Base-by-base conservation (phyloP, 2,113 vertebrate genomes). In the Petroica traversi region DNA sequence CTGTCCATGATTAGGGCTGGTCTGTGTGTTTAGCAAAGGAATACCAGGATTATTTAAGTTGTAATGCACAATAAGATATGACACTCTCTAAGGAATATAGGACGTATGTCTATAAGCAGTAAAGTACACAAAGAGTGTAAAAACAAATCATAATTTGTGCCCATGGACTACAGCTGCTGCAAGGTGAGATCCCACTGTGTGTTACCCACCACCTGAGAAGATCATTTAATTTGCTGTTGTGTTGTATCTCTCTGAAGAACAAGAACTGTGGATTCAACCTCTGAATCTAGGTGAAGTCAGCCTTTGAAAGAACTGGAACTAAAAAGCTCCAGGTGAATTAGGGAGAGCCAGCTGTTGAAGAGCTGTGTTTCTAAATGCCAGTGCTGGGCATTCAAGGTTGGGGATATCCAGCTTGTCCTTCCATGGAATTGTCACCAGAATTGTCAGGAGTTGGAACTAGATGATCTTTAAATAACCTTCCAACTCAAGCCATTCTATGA, bases 21-120 rank as follows among this genome's bases (percentile, higher is more conserved):
- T 8, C 26, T 19, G 8, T 38, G 29, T 48, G 25, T 45, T 82
- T 55, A 63, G 14, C 24, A 28, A 57, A 83, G 28, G 4, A 83
- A 33, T 36, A 68, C 36, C 2, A 12, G 2, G 14, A 19, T 55
- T 68, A 40, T 29, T 13, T 73, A 25, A 75, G 68, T 83, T 43
- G 5, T 26, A 57, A 76, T 14, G n/a, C 16, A 33, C 13, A 14
- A 5, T 23, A 62, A 29, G 12, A 20, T 23, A 12, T 4, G 6
- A 1, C 11, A 33, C 33, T 59, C 79, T 12, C 48, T 19, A 76
- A 34, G 19, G 49, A 91, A 55, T 20, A 38, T 4, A n/a, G 7
- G 43, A 43, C 0, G 0, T 28, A 19, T 33, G 7, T 3, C 15
- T 81, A 1, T 33, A 63, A 69, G 13, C 8, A 24, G 36, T 63